Evolutionary conservation across 2,888 invertebrate species (phyloP), one percentile per base, ranked within the genome.

Genomic region (Baronia brevicornis): DNA sequence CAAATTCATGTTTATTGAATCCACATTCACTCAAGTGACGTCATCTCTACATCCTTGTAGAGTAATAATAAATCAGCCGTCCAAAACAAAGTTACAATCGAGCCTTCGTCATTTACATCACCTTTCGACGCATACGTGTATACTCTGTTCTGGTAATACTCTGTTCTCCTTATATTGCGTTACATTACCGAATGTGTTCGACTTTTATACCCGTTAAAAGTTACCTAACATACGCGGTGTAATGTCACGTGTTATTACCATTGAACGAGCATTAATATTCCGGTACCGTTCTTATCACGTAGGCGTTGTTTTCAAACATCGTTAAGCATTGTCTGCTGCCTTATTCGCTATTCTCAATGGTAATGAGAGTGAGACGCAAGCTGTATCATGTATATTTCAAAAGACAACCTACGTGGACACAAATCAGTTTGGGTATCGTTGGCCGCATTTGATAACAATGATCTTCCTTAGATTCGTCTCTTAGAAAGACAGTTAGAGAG

Each of bases 311-410:
- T 28, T 33, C 33, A 33, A 33, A 36, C 30, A 29, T 28, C 30
- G 11, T 28, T 22, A 19, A 23, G 14, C 21, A 5, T 18, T 21
- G 32, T 35, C 35, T 30, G 26, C 23, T 8, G 25, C 28, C 33
- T 32, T 24, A 33, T 37, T 33, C 27, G 32, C 15, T 24, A 32
- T 24, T 37, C 27, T 38, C 34, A 33, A 38, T 36, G 39, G 35
- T 44, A 43, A 46, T 44, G 44, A 46, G 41, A 34, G 38, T 38
- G n/a, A n/a, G 36, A 35, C 36, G 38, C 28, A 32, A 28, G 28
- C n/a, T 14, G 14, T 41, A 41, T 46, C 42, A 38, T 36, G 44
- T 38, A 42, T 38, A 40, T 40, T 38, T 42, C 43, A 46, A 35
- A 32, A 20, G 26, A 30, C 38, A 28, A 24, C 38, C 36, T 33